Evolutionary conservation across 1,140 invertebrate genomes (phyloP), one percentile per base, ranked within the genome.

Genomic region (Acyrthosiphon pisum): DNA sequence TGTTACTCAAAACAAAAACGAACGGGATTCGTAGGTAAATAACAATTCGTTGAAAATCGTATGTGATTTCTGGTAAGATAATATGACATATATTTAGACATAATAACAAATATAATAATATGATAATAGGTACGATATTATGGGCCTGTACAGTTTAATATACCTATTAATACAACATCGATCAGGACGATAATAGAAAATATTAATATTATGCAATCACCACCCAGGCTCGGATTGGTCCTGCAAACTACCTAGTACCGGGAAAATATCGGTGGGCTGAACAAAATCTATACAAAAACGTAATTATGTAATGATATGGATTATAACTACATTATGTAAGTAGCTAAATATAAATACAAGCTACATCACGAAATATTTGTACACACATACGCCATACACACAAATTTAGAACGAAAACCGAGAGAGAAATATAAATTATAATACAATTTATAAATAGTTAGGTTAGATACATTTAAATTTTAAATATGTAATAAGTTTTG

Each of bases 321-420:
- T 76, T 76, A 76, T 76, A 76, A 76, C 60, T 18, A 76, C n/a
- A 76, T 76, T 76, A 76, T 76, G 60, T 76, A 76, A 76, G 60
- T 76, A 76, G 11, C 60, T 68, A n/a, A n/a, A 30, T 68, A 68
- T 68, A 68, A 68, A 68, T 68, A 68, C 30, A 68, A 68, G 30
- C 60, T 76, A n/a, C 6, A 76, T 76, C 11, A n/a, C 60, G 14
- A 4, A 76, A 18, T 76, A 76, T n/a, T n/a, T 68, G 9, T 30
- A 68, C 30, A 14, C 60, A 6, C 9, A 14, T 30, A n/a, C 4
- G 30, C 4, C 26, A 14, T 30, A n/a, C 4, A 68, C 4, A 30
- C 60, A n/a, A 30, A 68, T 68, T 68, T 68, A 68, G 60, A 76
- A 76, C 60, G 2, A 76, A 68, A 76, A 18, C 60, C 2, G 14